These are phyloP conservation scores for Frieseomelitta varia DNA, from an alignment of 1,140 invertebrate species.

Conservation along the genomic window DNA sequence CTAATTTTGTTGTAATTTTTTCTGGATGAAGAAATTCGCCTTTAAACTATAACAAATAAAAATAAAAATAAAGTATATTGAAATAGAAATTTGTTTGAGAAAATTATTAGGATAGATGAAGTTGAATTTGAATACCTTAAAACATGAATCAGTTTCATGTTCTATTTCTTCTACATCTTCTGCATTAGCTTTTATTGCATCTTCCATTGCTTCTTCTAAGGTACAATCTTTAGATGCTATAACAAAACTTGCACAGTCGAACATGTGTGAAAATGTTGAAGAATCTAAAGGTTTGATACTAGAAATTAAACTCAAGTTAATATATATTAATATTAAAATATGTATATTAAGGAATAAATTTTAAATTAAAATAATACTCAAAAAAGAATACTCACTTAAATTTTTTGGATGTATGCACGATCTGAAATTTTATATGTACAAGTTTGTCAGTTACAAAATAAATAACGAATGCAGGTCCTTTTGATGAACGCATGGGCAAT, in stretches of 20 bases:
- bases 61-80: conserved; percentile 1
- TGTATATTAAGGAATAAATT: background rate
- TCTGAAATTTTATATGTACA: conserved; percentile 66
- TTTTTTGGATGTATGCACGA: conserved; percentile 77
- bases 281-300: conserved; percentile 67
- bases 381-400: conserved; percentile 72
- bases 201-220: conserved; percentile 83
- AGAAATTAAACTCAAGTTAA: conserved; percentile 2
- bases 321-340: background rate
- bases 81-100: background rate
- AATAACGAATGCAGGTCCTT: conserved; percentile 77
- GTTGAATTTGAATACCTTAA: conserved; percentile 73
- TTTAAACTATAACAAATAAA: conserved; percentile 76
- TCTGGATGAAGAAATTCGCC: conserved; percentile 72
- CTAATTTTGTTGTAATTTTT: conserved; percentile 74
- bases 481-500: conserved; percentile 79
- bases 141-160: conserved; percentile 72
- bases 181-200: conserved; percentile 85
- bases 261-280: conserved; percentile 76
- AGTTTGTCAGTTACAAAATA: conserved; percentile 78
- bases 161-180: conserved; percentile 84
- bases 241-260: conserved; percentile 83
- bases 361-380: background rate
- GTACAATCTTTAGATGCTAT: conserved; percentile 73
- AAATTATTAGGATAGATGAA: background rate